These are phyloP conservation scores for Lanistes nyassanus DNA, from an alignment of 1,140 invertebrate genomes.

Conservation along the genomic window DNA sequence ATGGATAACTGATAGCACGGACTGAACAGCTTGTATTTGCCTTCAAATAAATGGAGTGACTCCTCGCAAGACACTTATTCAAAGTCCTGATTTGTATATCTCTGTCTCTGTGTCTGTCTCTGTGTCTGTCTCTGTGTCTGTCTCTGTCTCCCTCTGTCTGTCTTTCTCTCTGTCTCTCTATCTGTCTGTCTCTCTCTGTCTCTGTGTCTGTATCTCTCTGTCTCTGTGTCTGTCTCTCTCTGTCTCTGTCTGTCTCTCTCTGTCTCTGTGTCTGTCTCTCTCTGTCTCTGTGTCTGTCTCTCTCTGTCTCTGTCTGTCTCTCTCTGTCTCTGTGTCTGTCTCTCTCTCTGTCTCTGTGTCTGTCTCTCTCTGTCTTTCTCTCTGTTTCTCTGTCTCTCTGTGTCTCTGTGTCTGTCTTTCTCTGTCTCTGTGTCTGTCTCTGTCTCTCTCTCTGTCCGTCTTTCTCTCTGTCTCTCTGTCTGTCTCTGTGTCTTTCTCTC, in stretches of 20 bases:
- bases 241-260: conserved; percentile 6
- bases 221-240: background rate
- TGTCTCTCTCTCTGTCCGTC: conserved; percentile 12
- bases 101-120: conserved; percentile 1
- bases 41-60: too few species aligned
- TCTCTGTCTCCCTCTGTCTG: too few species aligned
- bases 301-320: conserved; percentile 7
- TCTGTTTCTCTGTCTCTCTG: background rate
- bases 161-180: too few species aligned
- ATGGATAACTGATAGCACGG: too few species aligned
- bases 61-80: too few species aligned
- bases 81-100: background rate
- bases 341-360: background rate
- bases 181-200: too few species aligned
- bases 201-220: background rate
- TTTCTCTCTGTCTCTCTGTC: conserved; percentile 11
- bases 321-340: background rate
- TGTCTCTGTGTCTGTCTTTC: background rate
- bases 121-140: conserved; percentile 17
- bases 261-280: background rate
- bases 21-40: too few species aligned
- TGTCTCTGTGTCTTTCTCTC: conserved; percentile 12
- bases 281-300: conserved; percentile 5
- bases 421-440: background rate
- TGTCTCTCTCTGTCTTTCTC: background rate